Base-by-base conservation (phyloP, 2,888 invertebrate genomes). In the Zelleria hepariella region DNA sequence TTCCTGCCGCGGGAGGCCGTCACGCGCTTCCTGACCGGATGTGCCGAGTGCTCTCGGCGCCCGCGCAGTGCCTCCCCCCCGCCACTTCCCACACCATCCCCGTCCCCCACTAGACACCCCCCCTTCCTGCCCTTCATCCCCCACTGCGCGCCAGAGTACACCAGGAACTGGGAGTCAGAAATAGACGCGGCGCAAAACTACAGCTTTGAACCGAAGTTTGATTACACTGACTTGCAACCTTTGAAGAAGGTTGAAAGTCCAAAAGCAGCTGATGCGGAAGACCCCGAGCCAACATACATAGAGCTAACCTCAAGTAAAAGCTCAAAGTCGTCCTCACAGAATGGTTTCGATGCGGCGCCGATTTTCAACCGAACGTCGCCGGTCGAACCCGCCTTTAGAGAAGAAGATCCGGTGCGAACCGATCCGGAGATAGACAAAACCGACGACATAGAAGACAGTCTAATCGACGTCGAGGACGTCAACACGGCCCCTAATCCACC, bases 1-100 rank as follows among this genome's bases (percentile, higher is more conserved):
- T 98, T 98, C 78, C 91, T 98, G 69, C 98, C 98, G 4, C 93
- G 98, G 61, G 98, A 98, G 86, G 98, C 98, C 57, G 98, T 98
- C 77, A 98, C 98, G 62, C 94, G 96, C 71, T 98, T 98, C 89
- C 93, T 98, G 62, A 93, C 98, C 82, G 96, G 97, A 71, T 98
- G 98, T 82, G 94, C 95, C 52, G 97, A 97, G 83, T 98, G 98
- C 83, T 95, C 96, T 76, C 93, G 95, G 75, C 92, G 93, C 73
- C 93, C 93, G 70, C 91, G 92, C 77, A 93, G 93, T 65, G 77
- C 88, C 60, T 93, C 92, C 61, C 92, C 91, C 0, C 85, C 90
- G 0, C 89, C 90, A 1, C 80, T 91, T 0, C 89, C 88, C 1
- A 86, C 88, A 0, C 89, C 88, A 1, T 89, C 90, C 8, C 80